A percentile compares a stretch with the other conserved stretches of the same genome.
Conservation (phyloP, 1,140 invertebrate genomes). For the Zaprionus camerounensis region DNA sequence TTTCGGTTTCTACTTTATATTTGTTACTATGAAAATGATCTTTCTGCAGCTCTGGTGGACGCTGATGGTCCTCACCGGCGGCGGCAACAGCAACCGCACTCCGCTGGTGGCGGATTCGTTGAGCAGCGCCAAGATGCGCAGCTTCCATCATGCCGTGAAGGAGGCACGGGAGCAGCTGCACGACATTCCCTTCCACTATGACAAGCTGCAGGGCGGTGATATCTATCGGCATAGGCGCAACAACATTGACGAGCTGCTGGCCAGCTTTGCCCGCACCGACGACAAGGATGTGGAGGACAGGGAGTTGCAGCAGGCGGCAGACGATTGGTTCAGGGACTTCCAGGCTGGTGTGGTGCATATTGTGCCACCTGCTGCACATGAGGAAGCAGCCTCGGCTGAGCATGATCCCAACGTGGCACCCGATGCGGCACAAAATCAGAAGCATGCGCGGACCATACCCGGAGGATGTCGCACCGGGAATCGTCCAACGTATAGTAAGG, state of each 20-base stretch:
- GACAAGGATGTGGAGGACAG: conserved; percentile 5
- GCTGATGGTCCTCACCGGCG: conserved; percentile 47
- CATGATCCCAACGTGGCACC: not conserved
- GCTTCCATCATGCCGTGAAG: conserved; percentile 46
- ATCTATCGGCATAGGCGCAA: conserved; percentile 44
- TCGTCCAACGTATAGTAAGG: not conserved
- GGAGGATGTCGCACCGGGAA: not conserved
- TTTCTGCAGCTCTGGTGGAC: conserved; percentile 63
- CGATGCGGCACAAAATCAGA: not conserved
- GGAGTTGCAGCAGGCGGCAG: conserved; percentile 42
- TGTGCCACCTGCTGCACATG: not conserved
- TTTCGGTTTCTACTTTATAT: conserved; percentile 24
- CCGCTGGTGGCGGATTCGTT: not conserved
- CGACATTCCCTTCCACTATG: conserved; percentile 42
- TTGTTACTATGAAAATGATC: conserved; percentile 46
- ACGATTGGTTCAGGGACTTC: conserved; percentile 60
- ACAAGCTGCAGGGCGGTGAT: conserved; percentile 12
- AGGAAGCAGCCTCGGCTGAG: no score
- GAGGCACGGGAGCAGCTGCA: conserved; percentile 50
- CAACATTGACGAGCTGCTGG: conserved; percentile 62
- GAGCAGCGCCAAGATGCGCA: conserved; percentile 30
- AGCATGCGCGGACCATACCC: not conserved
- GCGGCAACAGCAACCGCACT: not conserved
- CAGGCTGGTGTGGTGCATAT: conserved; percentile 4
- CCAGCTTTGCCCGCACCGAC: conserved; percentile 44